Base-by-base conservation (phyloP, 2,797 vertebrate species). In the Mergus octosetaceus region DNA sequence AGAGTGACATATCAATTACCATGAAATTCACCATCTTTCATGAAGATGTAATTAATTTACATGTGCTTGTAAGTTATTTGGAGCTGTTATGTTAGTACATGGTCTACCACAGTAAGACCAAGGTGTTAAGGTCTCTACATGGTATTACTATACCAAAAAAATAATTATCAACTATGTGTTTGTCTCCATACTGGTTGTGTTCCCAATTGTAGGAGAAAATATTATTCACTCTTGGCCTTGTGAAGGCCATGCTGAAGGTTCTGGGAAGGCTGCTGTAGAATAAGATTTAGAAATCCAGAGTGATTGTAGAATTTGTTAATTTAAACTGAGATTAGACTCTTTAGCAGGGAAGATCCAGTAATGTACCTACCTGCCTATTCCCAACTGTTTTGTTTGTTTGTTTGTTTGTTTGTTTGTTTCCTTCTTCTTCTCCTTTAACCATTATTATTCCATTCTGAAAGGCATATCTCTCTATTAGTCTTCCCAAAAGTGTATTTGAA, bases 21-120 rank as follows among this genome's bases (percentile, higher is more conserved):
- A 61, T 14, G 57, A 82, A 64, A 87, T 87, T 94, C 73, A 13
- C 43, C 60, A 27, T 65, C 70, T 94, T 94, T 85, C 0, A 0
- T 75, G 73, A 89, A 76, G 77, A 53, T 22, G 47, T 61, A 70
- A 88, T 92, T 90, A 84, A 94, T 91, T 90, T 90, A 49, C 54
- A 56, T 10, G 27, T 69, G 30, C 49, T 77, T 87, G 54, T 65
- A 78, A 88, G 54, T n/a, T 94, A 41, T 84, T 86, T 81, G 75
- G 66, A 56, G 74, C 60, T 70, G 65, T 73, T 71, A 18, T 16
- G n/a, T 62, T 92, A 80, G 47, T 28, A 47, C 47, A 16, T 47
- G 76, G 60, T 68, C 66, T 93, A 74, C 39, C 68, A 47, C 64
- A 77, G 62, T 34, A 80, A 57, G 72, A 92, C 57, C 54, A 56